Evolutionary conservation across 2,113 vertebrate species (phyloP), one percentile per base, ranked within the genome.

Genomic region (Lophotis ruficrista): DNA sequence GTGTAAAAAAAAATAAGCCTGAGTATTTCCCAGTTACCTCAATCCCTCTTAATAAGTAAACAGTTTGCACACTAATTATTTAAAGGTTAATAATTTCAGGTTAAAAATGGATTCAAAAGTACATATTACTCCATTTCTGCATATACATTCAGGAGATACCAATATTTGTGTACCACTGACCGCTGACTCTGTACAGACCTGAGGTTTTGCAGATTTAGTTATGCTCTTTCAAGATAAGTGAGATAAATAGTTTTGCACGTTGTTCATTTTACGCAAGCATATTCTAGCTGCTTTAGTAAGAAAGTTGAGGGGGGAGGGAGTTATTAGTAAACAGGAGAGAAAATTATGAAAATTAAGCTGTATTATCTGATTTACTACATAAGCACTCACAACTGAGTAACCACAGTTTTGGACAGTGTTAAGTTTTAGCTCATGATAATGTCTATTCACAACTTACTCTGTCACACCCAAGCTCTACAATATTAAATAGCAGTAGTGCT

Each of bases 1-100:
- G 81, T 94, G 72, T 12, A 77, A 84, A 84, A 93, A 85, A 93
- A 83, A 78, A 77, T 33, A 96, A 90, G 76, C 41, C 78, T 23
- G 57, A 45, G 30, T 65, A 92, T 90, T 72, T 88, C 83, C 61
- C 76, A 66, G 54, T 80, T 90, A 94, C 28, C 45, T 83, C 89
- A 60, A 43, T 66, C 51, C 64, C 31, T 43, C 85, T 87, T 54
- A 79, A 9, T 58, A 89, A 83, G 45, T 50, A 85, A 96, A 72
- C 9, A 61, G 27, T 71, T 83, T 71, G 54, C 51, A 92, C 4
- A 58, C 9, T n/a, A 68, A 90, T 58, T 83, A 56, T 33, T 96
- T 77, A 51, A 89, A 75, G 31, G 38, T 22, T 56, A 90, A 64
- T 41, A 72, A 83, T 64, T 80, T 19, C 70, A 73, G 14, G 20